Conservation (phyloP, 2,888 invertebrate genomes). For the Aquatica leii region DNA sequence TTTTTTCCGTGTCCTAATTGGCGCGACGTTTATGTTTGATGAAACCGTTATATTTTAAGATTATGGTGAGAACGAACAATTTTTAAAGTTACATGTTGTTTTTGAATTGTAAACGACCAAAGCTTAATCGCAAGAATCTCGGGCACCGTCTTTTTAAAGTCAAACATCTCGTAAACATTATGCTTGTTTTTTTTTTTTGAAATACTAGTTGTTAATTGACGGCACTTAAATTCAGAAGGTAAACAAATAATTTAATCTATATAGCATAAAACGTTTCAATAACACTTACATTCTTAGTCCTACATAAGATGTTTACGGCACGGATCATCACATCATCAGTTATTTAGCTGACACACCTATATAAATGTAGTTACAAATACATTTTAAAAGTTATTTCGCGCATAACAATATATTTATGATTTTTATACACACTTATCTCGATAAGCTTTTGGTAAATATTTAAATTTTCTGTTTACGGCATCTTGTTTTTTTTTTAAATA, state of each 20-base stretch:
- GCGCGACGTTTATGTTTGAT: conserved; percentile 7
- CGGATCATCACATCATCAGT: background rate
- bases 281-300: background rate
- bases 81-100: background rate
- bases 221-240: conserved; percentile 1
- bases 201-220: background rate
- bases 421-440: no score
- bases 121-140: background rate
- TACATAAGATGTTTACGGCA: background rate
- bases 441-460: no score
- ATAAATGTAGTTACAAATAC: background rate
- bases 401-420: no score
- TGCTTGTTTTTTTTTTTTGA: background rate
- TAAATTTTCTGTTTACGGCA: no score
- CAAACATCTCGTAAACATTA: background rate
- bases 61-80: conserved; percentile 12
- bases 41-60: conserved; percentile 12
- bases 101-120: background rate
- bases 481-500: no score
- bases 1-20: conserved; percentile 11
- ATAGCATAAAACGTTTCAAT: background rate
- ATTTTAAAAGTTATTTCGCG: no score
- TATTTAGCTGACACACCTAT: conserved; percentile 3
- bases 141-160: background rate
- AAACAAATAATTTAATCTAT: conserved; percentile 3